These are phyloP conservation scores for Coccyzus lansbergi DNA, from an alignment of 2,797 vertebrate genomes.

Conservation along the genomic window DNA sequence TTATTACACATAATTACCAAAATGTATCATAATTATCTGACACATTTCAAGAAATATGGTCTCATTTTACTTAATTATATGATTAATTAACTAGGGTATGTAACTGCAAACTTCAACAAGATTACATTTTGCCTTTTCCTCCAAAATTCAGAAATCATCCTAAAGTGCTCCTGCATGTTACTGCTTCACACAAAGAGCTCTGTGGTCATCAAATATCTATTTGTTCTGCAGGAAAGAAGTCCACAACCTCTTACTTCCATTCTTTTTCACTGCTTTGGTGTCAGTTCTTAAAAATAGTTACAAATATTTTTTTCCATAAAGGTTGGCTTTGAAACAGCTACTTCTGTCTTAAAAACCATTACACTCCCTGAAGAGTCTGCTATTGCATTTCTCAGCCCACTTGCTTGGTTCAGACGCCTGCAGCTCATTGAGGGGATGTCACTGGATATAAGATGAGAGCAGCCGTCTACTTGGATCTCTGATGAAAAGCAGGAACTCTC, in stretches of 20 bases:
- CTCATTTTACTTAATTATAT: conserved; percentile 71
- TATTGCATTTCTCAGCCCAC: not conserved
- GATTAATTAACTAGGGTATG: conserved; percentile 70
- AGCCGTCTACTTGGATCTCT: not conserved
- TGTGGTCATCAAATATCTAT: not conserved
- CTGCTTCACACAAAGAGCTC: not conserved
- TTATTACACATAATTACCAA: conserved; percentile 70
- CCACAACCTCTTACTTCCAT: not conserved
- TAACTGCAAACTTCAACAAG: conserved; percentile 64
- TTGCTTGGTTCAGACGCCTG: not conserved
- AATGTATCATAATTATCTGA: conserved; percentile 74
- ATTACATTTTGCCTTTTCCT: conserved; percentile 49
- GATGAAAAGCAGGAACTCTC: not conserved
- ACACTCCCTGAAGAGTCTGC: not conserved
- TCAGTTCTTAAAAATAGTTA: not conserved
- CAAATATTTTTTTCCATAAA: not conserved
- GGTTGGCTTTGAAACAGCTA: not conserved
- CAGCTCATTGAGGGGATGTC: fast-evolving
- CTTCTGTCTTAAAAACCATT: not conserved
- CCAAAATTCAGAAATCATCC: conserved; percentile 22
- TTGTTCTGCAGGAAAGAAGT: not conserved
- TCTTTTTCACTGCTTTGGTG: not conserved
- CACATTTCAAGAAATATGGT: conserved; percentile 68
- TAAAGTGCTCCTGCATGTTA: not conserved
- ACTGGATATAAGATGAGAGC: not conserved